Percentiles rank a stretch among this genome's conserved stretches.
These are phyloP conservation scores for Scaptodrosophila lebanonensis DNA, from an alignment of 1,140 invertebrate genomes.

Conservation along the genomic window DNA sequence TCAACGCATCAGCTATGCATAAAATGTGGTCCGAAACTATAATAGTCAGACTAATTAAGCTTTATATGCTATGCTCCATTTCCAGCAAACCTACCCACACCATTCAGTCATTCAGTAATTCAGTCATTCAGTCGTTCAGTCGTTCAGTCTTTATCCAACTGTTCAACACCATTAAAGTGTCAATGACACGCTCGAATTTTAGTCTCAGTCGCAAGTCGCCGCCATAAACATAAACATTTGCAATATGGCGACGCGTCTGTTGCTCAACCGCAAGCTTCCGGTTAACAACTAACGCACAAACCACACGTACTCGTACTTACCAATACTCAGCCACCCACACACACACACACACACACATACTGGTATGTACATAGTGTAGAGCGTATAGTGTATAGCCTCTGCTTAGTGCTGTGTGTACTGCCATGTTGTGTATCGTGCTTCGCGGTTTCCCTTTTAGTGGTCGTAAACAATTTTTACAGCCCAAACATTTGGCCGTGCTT, in stretches of 20 bases:
- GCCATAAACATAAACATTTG: conserved; percentile 53
- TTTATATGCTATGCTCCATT: too few species aligned
- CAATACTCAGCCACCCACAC: conserved; percentile 7
- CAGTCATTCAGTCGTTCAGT: too few species aligned
- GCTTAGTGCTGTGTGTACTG: conserved; percentile 21
- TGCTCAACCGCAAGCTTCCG: conserved; percentile 37
- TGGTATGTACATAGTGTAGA: not conserved
- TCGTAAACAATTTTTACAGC: conserved; percentile 72
- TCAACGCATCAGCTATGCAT: too few species aligned
- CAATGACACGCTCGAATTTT: too few species aligned
- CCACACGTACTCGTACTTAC: conserved; percentile 6
- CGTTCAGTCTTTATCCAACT: too few species aligned
- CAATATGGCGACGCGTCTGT: conserved; percentile 56
- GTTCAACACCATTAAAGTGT: too few species aligned
- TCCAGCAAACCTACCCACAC: too few species aligned
- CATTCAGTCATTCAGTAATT: too few species aligned
- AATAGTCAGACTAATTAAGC: too few species aligned
- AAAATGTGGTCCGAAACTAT: not conserved
- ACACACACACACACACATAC: conserved; percentile 5
- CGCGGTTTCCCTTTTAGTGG: conserved; percentile 64
- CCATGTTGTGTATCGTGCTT: conserved; percentile 37
- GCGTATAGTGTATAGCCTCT: conserved; percentile 8
- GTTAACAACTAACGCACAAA: conserved; percentile 20
- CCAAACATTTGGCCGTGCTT: conserved; percentile 61
- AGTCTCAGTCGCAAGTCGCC: conserved; percentile 49